These are phyloP conservation scores for Neuroterus valhalla DNA, from an alignment of 1,140 invertebrate species.

Conservation along the genomic window DNA sequence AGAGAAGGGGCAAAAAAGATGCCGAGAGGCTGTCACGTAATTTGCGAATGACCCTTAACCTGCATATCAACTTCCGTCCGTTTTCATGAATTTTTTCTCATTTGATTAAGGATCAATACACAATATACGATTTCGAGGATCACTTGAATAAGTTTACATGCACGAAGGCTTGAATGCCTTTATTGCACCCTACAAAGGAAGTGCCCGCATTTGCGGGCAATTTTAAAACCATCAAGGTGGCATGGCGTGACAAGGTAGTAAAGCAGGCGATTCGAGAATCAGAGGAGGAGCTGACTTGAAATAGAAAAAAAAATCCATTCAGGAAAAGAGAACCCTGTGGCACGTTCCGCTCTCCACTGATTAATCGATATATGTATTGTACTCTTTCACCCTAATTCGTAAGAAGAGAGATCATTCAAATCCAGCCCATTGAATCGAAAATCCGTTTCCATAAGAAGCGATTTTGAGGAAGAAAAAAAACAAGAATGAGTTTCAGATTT, in stretches of 20 bases:
- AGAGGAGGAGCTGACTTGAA: constrained; percentile 16
- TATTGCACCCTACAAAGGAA: constrained; percentile 11
- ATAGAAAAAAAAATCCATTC: constrained; percentile 22
- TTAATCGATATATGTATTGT: constrained; percentile 22
- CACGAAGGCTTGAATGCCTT: background rate
- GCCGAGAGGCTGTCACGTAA: too few species aligned
- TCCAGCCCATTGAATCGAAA: background rate
- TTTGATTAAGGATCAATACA: constrained; percentile 18
- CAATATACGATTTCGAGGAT: constrained; percentile 13
- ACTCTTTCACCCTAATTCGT: background rate
- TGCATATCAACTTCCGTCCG: background rate
- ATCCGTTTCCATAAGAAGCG: background rate
- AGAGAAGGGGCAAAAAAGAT: too few species aligned
- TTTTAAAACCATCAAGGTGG: constrained; percentile 17
- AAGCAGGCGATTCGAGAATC: constrained; percentile 20
- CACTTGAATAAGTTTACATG: constrained; percentile 22
- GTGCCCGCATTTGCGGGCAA: constrained; percentile 14
- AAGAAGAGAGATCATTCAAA: background rate
- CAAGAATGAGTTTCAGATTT: too few species aligned
- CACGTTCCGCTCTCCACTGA: constrained; percentile 16
- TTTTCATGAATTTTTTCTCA: constrained; percentile 1
- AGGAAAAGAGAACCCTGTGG: background rate
- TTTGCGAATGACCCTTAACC: too few species aligned
- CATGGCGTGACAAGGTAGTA: constrained; percentile 26
- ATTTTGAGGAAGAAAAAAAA: too few species aligned